Conservation (phyloP, 2,797 vertebrate genomes). For the Lepilemur septentrionalis region DNA sequence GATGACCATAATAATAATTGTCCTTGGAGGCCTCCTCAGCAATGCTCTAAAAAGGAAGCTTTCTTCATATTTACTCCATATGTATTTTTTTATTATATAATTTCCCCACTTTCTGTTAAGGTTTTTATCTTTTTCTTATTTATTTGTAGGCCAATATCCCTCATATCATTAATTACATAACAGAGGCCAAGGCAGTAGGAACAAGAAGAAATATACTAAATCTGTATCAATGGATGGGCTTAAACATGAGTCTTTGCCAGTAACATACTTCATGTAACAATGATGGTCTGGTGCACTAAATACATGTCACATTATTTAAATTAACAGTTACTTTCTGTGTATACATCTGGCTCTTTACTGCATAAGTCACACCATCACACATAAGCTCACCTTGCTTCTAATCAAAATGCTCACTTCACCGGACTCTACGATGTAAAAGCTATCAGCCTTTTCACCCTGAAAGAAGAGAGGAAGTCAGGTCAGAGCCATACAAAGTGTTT, state of each 20-base stretch:
- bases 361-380: background rate
- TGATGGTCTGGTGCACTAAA: background rate
- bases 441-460: constrained; percentile 96
- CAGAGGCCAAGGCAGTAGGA: background rate
- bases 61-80: background rate
- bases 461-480: constrained; percentile 27
- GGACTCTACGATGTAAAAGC: constrained; percentile 96
- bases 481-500: background rate
- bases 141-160: background rate
- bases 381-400: constrained; percentile 95
- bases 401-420: constrained; percentile 99
- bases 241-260: background rate
- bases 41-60: background rate
- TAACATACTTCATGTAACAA: background rate
- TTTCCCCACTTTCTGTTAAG: background rate
- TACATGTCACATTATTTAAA: background rate
- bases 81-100: background rate
- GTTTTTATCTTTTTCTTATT: constrained; percentile 15
- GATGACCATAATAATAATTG: background rate
- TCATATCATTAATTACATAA: background rate
- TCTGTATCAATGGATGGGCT: background rate
- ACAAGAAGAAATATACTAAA: background rate
- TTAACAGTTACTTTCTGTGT: background rate
- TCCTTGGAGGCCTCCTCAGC: background rate
- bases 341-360: background rate